These are phyloP conservation scores for Caenorhabditis tropicalis DNA, from an alignment of 1,140 invertebrate species.

Conservation along the genomic window DNA sequence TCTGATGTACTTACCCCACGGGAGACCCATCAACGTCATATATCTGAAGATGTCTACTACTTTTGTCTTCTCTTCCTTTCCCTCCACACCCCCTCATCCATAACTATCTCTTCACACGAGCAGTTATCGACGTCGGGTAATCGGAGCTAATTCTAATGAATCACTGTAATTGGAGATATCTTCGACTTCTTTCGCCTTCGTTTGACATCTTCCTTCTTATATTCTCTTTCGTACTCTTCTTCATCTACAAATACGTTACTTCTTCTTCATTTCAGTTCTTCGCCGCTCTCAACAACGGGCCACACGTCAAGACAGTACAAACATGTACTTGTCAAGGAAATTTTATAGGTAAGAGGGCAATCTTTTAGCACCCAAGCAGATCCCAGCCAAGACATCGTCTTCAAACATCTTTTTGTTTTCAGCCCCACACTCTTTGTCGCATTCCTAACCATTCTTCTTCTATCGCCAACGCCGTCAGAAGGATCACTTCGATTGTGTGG, in stretches of 20 bases:
- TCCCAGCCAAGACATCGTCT: too few species aligned
- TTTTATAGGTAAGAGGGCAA: not conserved
- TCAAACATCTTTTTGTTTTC: too few species aligned
- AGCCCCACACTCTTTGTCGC: not conserved
- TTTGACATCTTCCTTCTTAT: not conserved
- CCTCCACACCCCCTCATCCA: conserved; percentile 2
- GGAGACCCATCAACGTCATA: conserved; percentile 3
- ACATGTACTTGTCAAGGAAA: not conserved
- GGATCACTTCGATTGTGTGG: conserved; percentile 45
- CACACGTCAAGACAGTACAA: not conserved
- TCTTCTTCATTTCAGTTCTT: not conserved
- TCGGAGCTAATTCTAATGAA: conserved; percentile 31
- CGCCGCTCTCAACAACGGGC: conserved; percentile 38
- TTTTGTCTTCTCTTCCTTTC: too few species aligned
- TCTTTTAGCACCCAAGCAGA: too few species aligned
- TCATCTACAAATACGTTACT: not conserved
- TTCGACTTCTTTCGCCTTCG: not conserved
- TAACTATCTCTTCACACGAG: not conserved
- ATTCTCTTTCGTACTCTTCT: not conserved
- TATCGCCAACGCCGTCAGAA: not conserved
- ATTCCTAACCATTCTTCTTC: not conserved
- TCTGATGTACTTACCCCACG: too few species aligned
- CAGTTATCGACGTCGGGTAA: not conserved
- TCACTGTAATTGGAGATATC: conserved; percentile 35
- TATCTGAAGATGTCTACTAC: not conserved